Evolutionary conservation across 2,797 vertebrate species (phyloP), one percentile per base, ranked within the genome.

Genomic region (Phataginus tricuspis): DNA sequence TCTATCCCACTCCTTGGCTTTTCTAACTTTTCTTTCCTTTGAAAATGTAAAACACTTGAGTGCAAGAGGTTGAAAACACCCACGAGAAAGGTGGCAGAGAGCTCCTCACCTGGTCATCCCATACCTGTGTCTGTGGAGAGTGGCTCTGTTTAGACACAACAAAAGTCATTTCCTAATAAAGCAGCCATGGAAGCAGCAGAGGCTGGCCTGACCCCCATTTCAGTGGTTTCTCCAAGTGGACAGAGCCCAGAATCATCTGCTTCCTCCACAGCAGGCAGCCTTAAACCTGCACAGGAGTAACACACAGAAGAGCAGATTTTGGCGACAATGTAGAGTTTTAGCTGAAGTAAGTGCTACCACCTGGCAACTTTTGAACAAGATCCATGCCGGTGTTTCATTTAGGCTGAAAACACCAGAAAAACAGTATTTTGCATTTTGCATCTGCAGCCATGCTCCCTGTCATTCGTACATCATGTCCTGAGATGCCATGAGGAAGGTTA

Each of bases 361-460:
- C 92, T 83, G 75, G 87, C 66, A 57, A 45, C 53, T 96, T 85
- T 74, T 14, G 23, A 95, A 88, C 45, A 94, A 63, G 53, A 92
- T 25, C 88, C 49, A 37, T 13, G 61, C 39, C 1, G 27, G 15
- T 29, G 37, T 86, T 86, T 88, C 84, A 57, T 14, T 25, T 15
- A 57, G 94, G 77, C 71, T 45, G 51, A 77, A 96, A 91, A 88
- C 69, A 85, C 63, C n/a, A 80, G 72, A 49, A 75, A 96, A 90
- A 69, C 4, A 31, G 11, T 39, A 59, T 34, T 71, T 69, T 66
- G 29, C 68, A 31, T 71, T 69, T 80, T 61, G 79, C 85, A 86
- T 49, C 29, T 34, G 39, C 34, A 66, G 37, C 90, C 88, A 18
- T 4, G 27, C 14, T 61, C 42, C 23, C 23, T 34, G 49, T 79